Conservation (phyloP, 2,113 vertebrate species). For the Oceanodroma tethys region DNA sequence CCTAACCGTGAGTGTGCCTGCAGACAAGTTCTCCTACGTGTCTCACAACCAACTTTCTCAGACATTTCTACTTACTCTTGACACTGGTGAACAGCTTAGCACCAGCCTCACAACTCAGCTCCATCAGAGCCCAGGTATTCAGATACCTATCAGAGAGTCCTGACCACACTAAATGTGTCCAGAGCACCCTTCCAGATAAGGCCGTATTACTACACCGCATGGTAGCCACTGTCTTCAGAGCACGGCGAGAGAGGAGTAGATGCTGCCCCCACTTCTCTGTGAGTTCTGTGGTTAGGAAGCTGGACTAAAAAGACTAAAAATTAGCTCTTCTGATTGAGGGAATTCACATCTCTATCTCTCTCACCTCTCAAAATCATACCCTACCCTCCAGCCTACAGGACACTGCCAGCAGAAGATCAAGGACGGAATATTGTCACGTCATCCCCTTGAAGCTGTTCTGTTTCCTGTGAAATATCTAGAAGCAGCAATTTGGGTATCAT, state of each 20-base stretch:
- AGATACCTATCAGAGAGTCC: not conserved
- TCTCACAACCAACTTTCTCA: not conserved
- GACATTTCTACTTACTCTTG: not conserved
- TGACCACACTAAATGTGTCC: not conserved
- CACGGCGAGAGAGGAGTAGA: not conserved
- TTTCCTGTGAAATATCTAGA: not conserved
- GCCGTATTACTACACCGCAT: rapidly evolving
- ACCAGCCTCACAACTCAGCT: not conserved
- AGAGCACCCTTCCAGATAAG: not conserved
- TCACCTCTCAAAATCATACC: not conserved
- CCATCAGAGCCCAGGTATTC: not conserved
- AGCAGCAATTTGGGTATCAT: not conserved
- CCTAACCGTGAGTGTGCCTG: not conserved
- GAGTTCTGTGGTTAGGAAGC: not conserved
- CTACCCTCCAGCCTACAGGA: not conserved
- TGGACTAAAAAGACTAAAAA: not conserved
- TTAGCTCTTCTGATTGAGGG: not conserved
- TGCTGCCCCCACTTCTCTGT: not conserved
- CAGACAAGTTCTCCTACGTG: not conserved
- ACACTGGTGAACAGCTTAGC: not conserved
- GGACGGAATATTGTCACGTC: not conserved
- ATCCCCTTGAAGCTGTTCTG: not conserved
- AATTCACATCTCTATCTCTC: not conserved
- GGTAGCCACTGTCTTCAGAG: not conserved
- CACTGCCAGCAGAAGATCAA: not conserved